Conservation (phyloP, 2,797 vertebrate genomes). For the Cossypha dichroa region DNA sequence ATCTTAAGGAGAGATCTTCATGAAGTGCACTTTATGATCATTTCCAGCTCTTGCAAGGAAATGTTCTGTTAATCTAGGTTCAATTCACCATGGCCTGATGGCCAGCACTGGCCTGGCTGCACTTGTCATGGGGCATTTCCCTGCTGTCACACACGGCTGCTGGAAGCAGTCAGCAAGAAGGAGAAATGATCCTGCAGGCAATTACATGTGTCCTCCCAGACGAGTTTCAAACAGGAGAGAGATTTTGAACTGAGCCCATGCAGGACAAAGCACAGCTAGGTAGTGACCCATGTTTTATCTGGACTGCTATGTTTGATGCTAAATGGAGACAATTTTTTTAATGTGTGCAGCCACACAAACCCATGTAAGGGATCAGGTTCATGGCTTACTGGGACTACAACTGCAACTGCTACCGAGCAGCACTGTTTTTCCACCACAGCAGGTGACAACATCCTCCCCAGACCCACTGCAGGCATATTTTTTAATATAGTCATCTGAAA, state of each 20-base stretch:
- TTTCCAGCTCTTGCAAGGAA: neutral
- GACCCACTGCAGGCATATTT: neutral
- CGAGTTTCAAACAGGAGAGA: neutral
- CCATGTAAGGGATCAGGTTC: neutral
- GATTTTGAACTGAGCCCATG: neutral
- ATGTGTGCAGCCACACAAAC: neutral
- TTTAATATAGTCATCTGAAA: neutral
- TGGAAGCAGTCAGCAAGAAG: neutral
- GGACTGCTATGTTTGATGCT: neutral
- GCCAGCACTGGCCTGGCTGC: neutral
- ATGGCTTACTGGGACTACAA: neutral
- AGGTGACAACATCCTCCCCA: neutral
- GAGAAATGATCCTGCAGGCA: neutral
- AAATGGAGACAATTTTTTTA: neutral
- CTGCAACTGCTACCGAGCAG: neutral
- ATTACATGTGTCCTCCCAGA: neutral
- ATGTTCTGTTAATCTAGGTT: neutral
- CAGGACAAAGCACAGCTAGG: neutral
- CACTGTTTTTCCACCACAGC: neutral
- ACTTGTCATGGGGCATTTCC: neutral
- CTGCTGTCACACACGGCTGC: neutral
- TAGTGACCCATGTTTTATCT: neutral
- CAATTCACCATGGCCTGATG: neutral
- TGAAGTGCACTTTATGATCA: neutral
- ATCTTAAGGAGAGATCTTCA: neutral